Evolutionary conservation across 2,888 invertebrate genomes (phyloP), one percentile per base, ranked within the genome.

Genomic region (Apotomis capreana): DNA sequence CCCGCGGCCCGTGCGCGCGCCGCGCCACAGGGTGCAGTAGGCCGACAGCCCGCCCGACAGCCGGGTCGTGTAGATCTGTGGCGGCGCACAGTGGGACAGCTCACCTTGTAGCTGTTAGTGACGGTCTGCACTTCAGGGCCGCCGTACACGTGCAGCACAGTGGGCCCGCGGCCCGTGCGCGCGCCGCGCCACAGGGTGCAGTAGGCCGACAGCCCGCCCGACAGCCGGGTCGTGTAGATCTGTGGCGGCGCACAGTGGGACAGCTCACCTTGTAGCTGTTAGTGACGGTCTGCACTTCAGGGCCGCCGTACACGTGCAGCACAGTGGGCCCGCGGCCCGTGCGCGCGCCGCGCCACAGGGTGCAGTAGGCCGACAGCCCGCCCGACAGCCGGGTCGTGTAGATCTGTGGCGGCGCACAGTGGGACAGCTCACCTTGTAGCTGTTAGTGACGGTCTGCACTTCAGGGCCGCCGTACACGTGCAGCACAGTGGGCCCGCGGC

Each of bases 381-480:
- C 96, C 95, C 1, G 97, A 97, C 82, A 96, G 96, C 85, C 97
- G 97, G 65, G 97, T 95, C 96, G 97, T 96, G 5, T 10, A 26
- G 26, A 49, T 10, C 44, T 44, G 44, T 44, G 44, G 44, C 44
- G 44, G 44, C 10, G 10, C 9, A 37, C 44, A n/a, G n/a, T n/a
- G 5, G 13, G 13, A 6, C 52, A 5, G 10, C 36, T 10, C 15
- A 96, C 96, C 93, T 97, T 96, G 83, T 96, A 97, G 3, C 96
- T 96, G 89, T 98, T 98, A 68, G 96, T 96, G 54, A 98, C 98
- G 69, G 98, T 94, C 89, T 98, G 98, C 12, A 98, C 97, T 87
- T 98, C 97, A 0, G 98, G 98, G 0, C 98, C 98, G 55, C 97
- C 98, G 84, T 99, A 98, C 13, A 98, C 96, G 87, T 97, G 97